Percentiles rank a stretch among this genome's conserved stretches.
Evolutionary conservation across 2,113 vertebrate species (phyloP).

Genomic region (Cnemophilus loriae): DNA sequence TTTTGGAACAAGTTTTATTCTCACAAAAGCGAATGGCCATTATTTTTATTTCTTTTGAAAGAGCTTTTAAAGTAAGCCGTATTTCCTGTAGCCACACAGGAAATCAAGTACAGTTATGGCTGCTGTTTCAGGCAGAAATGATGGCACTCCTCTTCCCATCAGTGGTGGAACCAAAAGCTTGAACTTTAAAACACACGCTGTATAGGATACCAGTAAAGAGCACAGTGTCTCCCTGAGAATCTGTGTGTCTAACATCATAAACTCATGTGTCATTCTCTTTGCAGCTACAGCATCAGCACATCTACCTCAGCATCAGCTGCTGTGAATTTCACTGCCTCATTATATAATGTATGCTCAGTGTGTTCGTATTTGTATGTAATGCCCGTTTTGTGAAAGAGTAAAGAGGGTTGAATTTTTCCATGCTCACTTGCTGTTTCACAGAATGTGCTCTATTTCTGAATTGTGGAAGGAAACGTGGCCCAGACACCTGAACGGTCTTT

Average conservation of each 20-base stretch:
- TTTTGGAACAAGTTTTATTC: background rate
- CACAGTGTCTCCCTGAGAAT: background rate
- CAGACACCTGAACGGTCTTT: background rate
- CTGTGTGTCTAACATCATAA: background rate
- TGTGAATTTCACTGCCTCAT: background rate
- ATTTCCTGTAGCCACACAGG: background rate
- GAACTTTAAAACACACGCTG: background rate
- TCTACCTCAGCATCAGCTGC: background rate
- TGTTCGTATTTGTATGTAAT: background rate
- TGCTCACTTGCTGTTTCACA: background rate
- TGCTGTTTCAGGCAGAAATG: background rate
- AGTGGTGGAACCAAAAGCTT: background rate
- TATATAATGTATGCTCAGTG: background rate
- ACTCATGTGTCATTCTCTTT: background rate
- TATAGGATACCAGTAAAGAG: fast-evolving
- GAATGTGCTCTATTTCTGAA: background rate
- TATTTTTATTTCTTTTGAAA: background rate
- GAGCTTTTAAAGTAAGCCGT: background rate
- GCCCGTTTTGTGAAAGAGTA: background rate
- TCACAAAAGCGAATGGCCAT: background rate
- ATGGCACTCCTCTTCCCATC: background rate
- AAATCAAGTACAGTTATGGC: background rate
- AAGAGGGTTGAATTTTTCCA: background rate
- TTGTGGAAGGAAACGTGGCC: background rate
- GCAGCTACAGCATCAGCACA: background rate